Evolutionary conservation across 1,140 invertebrate genomes (phyloP), one percentile per base, ranked within the genome.

Genomic region (Delia radicum): DNA sequence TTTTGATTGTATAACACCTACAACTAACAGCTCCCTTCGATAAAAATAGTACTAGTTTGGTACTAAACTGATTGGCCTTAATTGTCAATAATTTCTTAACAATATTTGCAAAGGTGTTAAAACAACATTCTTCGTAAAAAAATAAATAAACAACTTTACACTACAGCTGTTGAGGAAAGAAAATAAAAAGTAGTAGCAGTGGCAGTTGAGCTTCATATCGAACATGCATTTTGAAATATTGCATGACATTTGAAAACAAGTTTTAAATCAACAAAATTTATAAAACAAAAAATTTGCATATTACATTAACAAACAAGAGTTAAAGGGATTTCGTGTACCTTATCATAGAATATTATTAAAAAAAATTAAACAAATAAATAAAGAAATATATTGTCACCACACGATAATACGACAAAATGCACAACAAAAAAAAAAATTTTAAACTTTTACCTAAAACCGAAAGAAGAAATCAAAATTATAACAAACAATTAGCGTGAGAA

Each of bases 221-320:
- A 48, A n/a, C 13, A 48, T 6, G 42, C 37, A 42, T 42, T 42
- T 55, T 55, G 4, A 55, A 21, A 55, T 21, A 18, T 69, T 69
- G 65, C 65, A 69, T 69, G 65, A 33, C 65, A 69, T 69, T 69
- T 33, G 7, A 33, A 69, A 37, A 69, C 65, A 24, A 69, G 65
- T 69, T 37, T 33, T 24, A 69, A 31, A 37, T 21, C n/a, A 69
- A 67, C 63, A 67, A 18, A n/a, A 67, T 37, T 69, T 10, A 12
- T 15, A 63, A 4, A 63, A 13, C 5, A 27, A 18, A 27, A 21
- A 31, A 69, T 24, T 37, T 69, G 65, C 18, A 37, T 69, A 33
- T 69, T 69, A 15, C 13, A 33, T 28, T 69, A 24, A 69, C 65
- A 33, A 69, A 31, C 29, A 18, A 13, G 29, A 69, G 37, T 69